Conservation (phyloP, 2,113 vertebrate species). For the Heteronetta atricapilla region DNA sequence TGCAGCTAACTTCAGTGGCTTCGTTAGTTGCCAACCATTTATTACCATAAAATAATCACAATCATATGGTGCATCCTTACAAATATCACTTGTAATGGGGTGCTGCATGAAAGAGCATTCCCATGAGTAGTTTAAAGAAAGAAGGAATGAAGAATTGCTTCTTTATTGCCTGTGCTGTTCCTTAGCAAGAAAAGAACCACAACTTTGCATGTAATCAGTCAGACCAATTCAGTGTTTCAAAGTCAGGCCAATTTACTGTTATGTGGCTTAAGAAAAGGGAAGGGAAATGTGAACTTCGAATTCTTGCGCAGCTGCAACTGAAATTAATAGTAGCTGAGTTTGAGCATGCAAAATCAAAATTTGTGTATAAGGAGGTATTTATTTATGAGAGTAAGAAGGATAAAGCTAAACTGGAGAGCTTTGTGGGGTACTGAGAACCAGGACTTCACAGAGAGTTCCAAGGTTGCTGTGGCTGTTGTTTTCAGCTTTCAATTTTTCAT, state of each 20-base stretch:
- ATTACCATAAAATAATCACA: background rate
- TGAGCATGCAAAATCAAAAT: slow-evolving; percentile 14
- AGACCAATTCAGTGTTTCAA: background rate
- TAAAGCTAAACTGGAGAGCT: background rate
- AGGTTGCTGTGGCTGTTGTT: background rate
- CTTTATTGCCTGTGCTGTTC: background rate
- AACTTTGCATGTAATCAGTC: background rate
- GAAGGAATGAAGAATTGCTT: background rate
- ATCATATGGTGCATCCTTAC: background rate
- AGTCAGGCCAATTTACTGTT: background rate
- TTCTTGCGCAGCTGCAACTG: background rate
- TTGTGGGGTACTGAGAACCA: background rate
- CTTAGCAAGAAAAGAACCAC: background rate
- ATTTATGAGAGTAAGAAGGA: background rate
- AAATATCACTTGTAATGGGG: background rate
- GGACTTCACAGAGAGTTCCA: background rate
- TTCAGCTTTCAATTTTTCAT: background rate
- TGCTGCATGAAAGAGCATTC: background rate
- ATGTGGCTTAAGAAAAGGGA: background rate
- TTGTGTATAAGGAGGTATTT: background rate
- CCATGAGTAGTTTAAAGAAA: background rate
- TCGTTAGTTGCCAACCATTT: background rate
- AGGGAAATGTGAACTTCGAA: background rate
- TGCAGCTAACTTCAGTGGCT: background rate
- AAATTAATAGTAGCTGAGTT: background rate